A percentile compares a stretch with the other conserved stretches of the same genome.
These are phyloP conservation scores for Oplegnathus fasciatus DNA, from an alignment of 2,113 vertebrate genomes.

Conservation along the genomic window DNA sequence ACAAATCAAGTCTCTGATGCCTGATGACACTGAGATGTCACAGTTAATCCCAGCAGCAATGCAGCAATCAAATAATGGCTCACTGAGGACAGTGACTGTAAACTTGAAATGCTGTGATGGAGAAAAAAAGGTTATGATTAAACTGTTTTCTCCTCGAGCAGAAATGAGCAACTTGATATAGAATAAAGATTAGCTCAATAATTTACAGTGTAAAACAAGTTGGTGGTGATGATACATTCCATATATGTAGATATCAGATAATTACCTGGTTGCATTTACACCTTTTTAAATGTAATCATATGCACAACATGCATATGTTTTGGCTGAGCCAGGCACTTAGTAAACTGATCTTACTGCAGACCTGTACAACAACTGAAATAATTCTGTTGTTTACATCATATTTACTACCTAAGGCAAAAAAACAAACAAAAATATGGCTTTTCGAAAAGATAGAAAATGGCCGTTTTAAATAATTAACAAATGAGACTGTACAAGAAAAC, in stretches of 20 bases:
- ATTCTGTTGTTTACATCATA: slow-evolving; percentile 48
- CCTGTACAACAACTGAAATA: slow-evolving; percentile 53
- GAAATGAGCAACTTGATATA: slow-evolving; percentile 2
- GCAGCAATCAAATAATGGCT: slow-evolving; percentile 23
- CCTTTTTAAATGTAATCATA: slow-evolving; percentile 18
- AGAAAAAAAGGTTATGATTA: not conserved
- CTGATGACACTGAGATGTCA: slow-evolving; percentile 30
- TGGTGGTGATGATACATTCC: slow-evolving; percentile 4
- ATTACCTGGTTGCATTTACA: slow-evolving; percentile 21
- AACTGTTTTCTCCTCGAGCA: not conserved
- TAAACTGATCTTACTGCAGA: slow-evolving; percentile 63
- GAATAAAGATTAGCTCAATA: slow-evolving; percentile 33
- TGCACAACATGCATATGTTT: slow-evolving; percentile 52
- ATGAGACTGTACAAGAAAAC: slow-evolving; percentile 67
- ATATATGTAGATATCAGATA: not conserved
- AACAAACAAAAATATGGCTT: slow-evolving; percentile 74
- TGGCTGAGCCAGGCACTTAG: slow-evolving; percentile 82
- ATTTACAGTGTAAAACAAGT: slow-evolving; percentile 56
- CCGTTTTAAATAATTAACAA: slow-evolving; percentile 60
- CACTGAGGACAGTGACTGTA: slow-evolving; percentile 7
- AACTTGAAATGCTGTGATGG: slow-evolving; percentile 14
- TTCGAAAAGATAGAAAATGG: slow-evolving; percentile 59
- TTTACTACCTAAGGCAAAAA: slow-evolving; percentile 70
- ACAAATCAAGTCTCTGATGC: slow-evolving; percentile 33
- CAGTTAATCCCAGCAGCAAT: slow-evolving; percentile 45